Evolutionary conservation across 2,888 invertebrate genomes (phyloP), one percentile per base, ranked within the genome.

Genomic region (Eupithecia inturbata): DNA sequence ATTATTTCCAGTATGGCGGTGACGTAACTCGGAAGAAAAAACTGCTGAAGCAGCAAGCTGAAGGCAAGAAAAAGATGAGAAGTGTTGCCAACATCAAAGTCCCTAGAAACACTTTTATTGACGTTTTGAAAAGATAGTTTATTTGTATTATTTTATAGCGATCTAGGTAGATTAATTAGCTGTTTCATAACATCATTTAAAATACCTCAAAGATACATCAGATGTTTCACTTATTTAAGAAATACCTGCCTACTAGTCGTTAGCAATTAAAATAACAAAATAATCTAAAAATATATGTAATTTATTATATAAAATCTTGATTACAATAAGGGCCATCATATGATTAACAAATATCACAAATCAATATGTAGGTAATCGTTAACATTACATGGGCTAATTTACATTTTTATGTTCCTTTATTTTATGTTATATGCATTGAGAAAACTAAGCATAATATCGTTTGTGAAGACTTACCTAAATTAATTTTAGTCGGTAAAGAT

Each of bases 61-160:
- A 98, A 83, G 99, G 99, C 10, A 99, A 99, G 90, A 98, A 98
- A 90, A 97, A 97, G 89, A 97, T 99, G 98, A 96, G 97, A 84
- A 96, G 96, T 95, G 95, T 99, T 75, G 99, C 98, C 67, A 98
- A 98, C 87, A 97, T 99, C 80, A 96, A 97, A 83, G 95, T 99
- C 81, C 99, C 99, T 3, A 96, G 98, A 88, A 97, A 99, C 88
- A 98, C 98, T 1, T 99, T 99, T 89, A 97, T 99, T 81, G 97
- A 98, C 91, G 96, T 99, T 71, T 93, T 99, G 53, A 98, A 98
- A 88, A 96, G 95, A 93, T 97, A 95, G 90, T 81, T 39, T 4
- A 33, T 33, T 33, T 7, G 62, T 69, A 26, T 36, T 22, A 64
- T n/a, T n/a, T 19, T 14, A 64, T n/a, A 64, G 16, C 12, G 19